These are phyloP conservation scores for Silurus glanis DNA, from an alignment of 2,113 vertebrate species.

Conservation along the genomic window DNA sequence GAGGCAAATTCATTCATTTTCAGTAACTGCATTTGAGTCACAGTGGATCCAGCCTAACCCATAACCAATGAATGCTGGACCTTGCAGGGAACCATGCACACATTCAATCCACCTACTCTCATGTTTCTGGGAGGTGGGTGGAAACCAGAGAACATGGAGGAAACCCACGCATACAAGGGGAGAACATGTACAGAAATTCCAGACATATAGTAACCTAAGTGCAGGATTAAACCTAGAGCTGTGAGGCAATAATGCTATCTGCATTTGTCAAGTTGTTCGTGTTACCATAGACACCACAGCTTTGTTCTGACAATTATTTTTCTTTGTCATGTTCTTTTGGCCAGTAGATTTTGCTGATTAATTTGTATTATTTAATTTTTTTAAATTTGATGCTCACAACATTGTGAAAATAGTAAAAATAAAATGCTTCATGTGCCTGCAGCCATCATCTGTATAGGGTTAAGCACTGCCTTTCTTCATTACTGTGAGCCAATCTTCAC, in stretches of 20 bases:
- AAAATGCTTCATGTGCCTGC: neutral
- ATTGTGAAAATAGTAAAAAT: neutral
- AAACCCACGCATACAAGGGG: neutral
- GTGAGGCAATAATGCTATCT: neutral
- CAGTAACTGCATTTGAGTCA: neutral
- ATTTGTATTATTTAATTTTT: neutral
- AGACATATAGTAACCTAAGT: neutral
- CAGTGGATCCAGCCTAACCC: neutral
- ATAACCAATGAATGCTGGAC: neutral
- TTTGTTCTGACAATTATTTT: neutral
- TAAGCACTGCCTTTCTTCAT: conserved; percentile 57
- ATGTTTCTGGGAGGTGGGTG: neutral
- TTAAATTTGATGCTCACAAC: neutral
- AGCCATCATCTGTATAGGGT: conserved; percentile 47
- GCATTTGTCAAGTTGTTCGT: neutral
- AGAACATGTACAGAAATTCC: neutral
- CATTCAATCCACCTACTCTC: neutral
- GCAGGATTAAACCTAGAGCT: neutral
- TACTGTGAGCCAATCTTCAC: conserved; percentile 61
- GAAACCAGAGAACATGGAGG: neutral
- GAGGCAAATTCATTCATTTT: neutral
- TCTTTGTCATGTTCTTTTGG: neutral
- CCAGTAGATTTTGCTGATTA: neutral
- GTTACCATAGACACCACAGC: neutral
- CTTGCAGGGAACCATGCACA: neutral